These are phyloP conservation scores for Megalops atlanticus DNA, from an alignment of 2,113 vertebrate species.

Conservation along the genomic window DNA sequence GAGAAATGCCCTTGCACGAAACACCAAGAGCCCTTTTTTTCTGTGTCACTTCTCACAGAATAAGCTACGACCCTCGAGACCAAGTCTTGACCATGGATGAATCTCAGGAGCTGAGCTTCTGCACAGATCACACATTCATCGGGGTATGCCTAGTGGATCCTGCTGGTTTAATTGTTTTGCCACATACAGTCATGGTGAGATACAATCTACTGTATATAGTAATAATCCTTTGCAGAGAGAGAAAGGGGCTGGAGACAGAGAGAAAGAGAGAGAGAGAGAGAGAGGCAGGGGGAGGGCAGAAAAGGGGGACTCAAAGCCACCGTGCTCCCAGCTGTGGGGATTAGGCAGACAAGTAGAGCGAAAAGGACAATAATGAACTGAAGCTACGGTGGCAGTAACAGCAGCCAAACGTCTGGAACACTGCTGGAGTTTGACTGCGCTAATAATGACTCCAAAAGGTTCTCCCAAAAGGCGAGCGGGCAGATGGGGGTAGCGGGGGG, in stretches of 20 bases:
- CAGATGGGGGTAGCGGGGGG: background rate
- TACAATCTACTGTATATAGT: too few relatives aligned
- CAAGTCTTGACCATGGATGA: background rate
- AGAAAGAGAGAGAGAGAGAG: background rate
- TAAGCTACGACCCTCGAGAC: background rate
- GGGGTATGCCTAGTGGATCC: background rate
- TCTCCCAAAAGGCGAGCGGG: background rate
- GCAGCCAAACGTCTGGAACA: constrained; percentile 12
- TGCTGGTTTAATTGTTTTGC: background rate
- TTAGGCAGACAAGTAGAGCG: constrained; percentile 42
- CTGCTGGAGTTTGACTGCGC: constrained; percentile 32
- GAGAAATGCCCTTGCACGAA: too few relatives aligned
- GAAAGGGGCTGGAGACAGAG: background rate
- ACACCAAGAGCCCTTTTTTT: too few relatives aligned
- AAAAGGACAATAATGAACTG: constrained; percentile 51
- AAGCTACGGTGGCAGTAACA: constrained; percentile 7
- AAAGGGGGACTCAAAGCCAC: too few relatives aligned
- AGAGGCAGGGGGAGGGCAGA: background rate
- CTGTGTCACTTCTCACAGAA: background rate
- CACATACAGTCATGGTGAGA: too few relatives aligned
- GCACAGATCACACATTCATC: background rate
- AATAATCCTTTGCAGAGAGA: background rate
- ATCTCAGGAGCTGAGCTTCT: background rate
- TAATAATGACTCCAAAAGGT: constrained; percentile 33
- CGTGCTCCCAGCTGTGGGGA: constrained; percentile 30